Conservation (phyloP, 2,888 invertebrate genomes). For the Exocentrus adspersus region DNA sequence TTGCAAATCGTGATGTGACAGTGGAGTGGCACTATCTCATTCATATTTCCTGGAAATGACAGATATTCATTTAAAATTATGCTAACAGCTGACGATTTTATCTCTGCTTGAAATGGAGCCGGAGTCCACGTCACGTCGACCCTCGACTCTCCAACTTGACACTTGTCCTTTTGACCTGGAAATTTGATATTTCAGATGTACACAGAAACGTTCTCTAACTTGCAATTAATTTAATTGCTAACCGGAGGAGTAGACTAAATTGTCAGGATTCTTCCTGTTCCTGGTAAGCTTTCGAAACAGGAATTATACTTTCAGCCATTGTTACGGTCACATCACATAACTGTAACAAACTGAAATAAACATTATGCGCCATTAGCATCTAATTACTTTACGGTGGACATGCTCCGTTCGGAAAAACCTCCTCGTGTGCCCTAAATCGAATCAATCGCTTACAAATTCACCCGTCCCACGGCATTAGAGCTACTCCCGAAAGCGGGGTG, state of each 20-base stretch:
- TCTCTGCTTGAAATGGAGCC: constrained; percentile 17
- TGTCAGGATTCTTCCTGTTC: too few relatives aligned
- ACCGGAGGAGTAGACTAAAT: too few relatives aligned
- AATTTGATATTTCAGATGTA: too few relatives aligned
- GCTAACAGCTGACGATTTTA: constrained; percentile 26
- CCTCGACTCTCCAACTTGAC: constrained; percentile 7
- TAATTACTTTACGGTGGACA: too few relatives aligned
- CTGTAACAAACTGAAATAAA: too few relatives aligned
- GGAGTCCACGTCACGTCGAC: constrained; percentile 18
- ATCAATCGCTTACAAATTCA: constrained; percentile 22
- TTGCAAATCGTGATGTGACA: constrained; percentile 14
- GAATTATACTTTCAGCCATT: too few relatives aligned
- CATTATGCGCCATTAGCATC: too few relatives aligned
- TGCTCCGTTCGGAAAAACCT: too few relatives aligned
- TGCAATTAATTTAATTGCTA: too few relatives aligned
- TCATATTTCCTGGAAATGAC: constrained; percentile 22
- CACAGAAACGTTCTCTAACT: too few relatives aligned
- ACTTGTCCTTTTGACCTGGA: constrained; percentile 7
- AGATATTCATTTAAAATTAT: constrained; percentile 22
- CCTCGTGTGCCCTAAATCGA: constrained; percentile 1
- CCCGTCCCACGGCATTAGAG: constrained; percentile 11
- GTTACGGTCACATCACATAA: too few relatives aligned
- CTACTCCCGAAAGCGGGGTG: constrained; percentile 32
- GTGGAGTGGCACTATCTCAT: constrained; percentile 9
- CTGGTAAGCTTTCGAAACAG: too few relatives aligned